phyloP scores from a whole-genome alignment of 1,140 invertebrate species.

The Euura saliciscinereae region DNA sequence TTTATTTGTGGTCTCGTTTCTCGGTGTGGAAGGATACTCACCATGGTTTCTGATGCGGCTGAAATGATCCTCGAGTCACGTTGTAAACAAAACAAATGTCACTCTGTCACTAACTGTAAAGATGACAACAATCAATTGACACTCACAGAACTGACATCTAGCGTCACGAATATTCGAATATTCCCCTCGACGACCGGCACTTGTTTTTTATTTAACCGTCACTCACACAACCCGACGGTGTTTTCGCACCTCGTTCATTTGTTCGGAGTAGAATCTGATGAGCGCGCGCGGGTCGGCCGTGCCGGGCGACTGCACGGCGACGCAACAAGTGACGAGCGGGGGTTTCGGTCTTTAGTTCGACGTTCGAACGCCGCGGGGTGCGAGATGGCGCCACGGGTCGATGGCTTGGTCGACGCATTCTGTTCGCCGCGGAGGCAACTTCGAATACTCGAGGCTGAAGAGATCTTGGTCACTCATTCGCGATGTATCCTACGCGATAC shows the following conservation, averaged over 20 bases:
- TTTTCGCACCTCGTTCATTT: background rate
- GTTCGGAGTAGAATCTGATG: background rate
- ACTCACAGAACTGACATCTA: too few relatives aligned
- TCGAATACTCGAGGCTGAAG: background rate
- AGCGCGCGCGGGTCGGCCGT: slow-evolving; percentile 15
- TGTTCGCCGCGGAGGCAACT: background rate
- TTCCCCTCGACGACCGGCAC: too few relatives aligned
- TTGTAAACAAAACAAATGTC: too few relatives aligned
- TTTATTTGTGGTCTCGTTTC: too few relatives aligned
- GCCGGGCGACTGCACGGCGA: slow-evolving; percentile 29
- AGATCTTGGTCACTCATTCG: too few relatives aligned
- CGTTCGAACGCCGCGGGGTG: background rate
- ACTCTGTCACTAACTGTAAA: too few relatives aligned
- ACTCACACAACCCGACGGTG: background rate
- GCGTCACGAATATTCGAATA: too few relatives aligned
- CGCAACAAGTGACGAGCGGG: slow-evolving; percentile 31
- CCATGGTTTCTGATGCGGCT: too few relatives aligned
- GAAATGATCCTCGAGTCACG: too few relatives aligned
- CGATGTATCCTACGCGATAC: too few relatives aligned
- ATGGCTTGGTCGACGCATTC: background rate
- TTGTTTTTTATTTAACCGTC: background rate
- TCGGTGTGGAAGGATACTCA: too few relatives aligned
- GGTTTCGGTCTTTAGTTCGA: background rate
- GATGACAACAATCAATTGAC: too few relatives aligned
- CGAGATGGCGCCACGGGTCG: slow-evolving; percentile 2